A percentile compares a stretch with the other conserved stretches of the same genome.
These are phyloP conservation scores for Meteorus colon DNA, from an alignment of 2,888 invertebrate genomes.

Conservation along the genomic window DNA sequence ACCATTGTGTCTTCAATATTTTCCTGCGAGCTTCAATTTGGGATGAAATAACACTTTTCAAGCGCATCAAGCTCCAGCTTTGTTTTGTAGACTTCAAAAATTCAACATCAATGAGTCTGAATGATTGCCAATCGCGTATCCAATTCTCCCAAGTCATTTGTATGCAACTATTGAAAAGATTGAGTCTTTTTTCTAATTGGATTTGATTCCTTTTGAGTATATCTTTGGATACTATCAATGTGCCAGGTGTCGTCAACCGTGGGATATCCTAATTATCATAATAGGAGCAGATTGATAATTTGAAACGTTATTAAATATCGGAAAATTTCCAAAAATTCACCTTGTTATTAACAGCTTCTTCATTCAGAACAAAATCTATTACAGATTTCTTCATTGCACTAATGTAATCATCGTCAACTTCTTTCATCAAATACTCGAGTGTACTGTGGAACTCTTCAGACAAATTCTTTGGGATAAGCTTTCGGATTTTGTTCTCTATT, in stretches of 20 bases:
- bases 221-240: neutral
- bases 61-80: conserved; percentile 82
- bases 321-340: neutral
- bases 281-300: neutral
- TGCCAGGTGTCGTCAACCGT: neutral
- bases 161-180: conserved; percentile 88
- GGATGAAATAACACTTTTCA: conserved; percentile 75
- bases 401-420: conserved; percentile 90
- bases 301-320: neutral
- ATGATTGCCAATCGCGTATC: conserved; percentile 83
- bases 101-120: conserved; percentile 79
- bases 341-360: conserved; percentile 75
- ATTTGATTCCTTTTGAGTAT: conserved; percentile 62
- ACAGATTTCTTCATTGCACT: conserved; percentile 92
- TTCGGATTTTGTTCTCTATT: conserved; percentile 80
- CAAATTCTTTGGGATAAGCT: conserved; percentile 78
- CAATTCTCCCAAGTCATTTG: conserved; percentile 86
- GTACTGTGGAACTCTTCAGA: conserved; percentile 77
- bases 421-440: conserved; percentile 79
- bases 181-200: conserved; percentile 77
- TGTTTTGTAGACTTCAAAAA: conserved; percentile 77
- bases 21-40: conserved; percentile 82
- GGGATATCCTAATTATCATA: neutral
- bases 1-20: conserved; percentile 81
- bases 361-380: conserved; percentile 90